These are phyloP conservation scores for Cryptophagus acutangulus DNA, from an alignment of 2,888 invertebrate species.

Conservation along the genomic window DNA sequence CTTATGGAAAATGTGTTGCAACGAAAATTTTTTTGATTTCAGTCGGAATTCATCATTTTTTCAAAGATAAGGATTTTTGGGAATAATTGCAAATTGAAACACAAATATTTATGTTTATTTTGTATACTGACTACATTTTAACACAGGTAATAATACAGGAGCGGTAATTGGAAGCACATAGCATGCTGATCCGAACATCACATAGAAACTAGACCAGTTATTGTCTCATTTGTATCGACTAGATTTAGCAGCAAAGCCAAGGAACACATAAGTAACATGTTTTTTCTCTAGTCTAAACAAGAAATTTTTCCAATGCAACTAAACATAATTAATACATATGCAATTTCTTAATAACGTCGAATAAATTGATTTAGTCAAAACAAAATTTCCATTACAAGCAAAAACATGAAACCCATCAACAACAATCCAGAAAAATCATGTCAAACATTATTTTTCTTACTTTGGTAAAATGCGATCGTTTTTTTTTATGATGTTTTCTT, in stretches of 20 bases:
- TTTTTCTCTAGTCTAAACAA: constrained; percentile 25
- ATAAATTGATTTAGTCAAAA: neutral
- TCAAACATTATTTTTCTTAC: too few relatives aligned
- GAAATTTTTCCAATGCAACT: constrained; percentile 22
- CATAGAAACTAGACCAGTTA: constrained; percentile 36
- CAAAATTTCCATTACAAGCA: too few relatives aligned
- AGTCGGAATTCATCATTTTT: too few relatives aligned
- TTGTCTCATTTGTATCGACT: constrained; percentile 34
- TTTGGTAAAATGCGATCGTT: too few relatives aligned
- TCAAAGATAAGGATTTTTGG: neutral
- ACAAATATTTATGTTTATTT: constrained; percentile 26
- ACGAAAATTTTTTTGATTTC: too few relatives aligned
- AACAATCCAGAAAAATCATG: too few relatives aligned
- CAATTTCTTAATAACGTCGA: neutral
- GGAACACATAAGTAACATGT: constrained; percentile 40
- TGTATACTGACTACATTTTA: constrained; percentile 42
- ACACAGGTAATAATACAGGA: constrained; percentile 43
- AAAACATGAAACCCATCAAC: too few relatives aligned
- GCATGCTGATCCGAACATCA: constrained; percentile 38
- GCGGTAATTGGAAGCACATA: constrained; percentile 46
- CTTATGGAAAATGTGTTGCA: too few relatives aligned
- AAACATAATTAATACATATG: too few relatives aligned
- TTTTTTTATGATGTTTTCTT: too few relatives aligned
- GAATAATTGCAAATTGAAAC: constrained; percentile 10
- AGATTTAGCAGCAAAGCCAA: constrained; percentile 40